These are phyloP conservation scores for Papilio gigon DNA, from an alignment of 2,888 invertebrate species.

Conservation along the genomic window DNA sequence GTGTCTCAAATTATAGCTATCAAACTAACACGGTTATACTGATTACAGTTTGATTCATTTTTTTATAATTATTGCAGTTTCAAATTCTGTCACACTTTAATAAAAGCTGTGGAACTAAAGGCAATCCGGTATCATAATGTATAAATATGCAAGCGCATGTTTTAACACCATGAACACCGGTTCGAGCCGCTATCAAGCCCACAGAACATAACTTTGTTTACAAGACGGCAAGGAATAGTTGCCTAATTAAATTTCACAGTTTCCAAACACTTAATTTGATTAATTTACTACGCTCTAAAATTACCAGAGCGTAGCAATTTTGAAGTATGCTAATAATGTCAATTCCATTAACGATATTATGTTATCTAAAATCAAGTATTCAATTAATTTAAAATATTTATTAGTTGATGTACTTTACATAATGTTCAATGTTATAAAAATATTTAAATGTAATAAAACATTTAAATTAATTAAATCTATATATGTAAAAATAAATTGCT, in stretches of 20 bases:
- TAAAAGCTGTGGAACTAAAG: background rate
- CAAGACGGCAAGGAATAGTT: constrained; percentile 22
- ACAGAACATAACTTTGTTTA: constrained; percentile 21
- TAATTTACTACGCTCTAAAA: constrained; percentile 32
- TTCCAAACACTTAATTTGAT: constrained; percentile 36
- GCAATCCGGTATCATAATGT: constrained; percentile 3
- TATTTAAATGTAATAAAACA: too few species aligned
- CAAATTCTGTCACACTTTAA: too few species aligned
- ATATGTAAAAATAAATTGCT: too few species aligned
- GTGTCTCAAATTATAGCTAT: too few species aligned
- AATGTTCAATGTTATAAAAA: too few species aligned
- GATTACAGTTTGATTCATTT: too few species aligned
- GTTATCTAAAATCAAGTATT: constrained; percentile 15
- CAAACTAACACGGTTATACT: too few species aligned
- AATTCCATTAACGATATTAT: constrained; percentile 29
- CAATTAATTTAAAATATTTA: background rate
- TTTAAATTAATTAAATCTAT: too few species aligned
- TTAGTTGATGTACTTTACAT: background rate
- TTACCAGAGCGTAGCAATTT: constrained; percentile 18
- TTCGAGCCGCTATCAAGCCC: constrained; percentile 6
- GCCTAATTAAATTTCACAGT: constrained; percentile 33
- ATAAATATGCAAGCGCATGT: constrained; percentile 10
- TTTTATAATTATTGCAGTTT: too few species aligned
- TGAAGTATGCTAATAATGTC: constrained; percentile 32
- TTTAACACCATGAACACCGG: constrained; percentile 9